Evolutionary conservation across 23 tunicate genomes (phyloP).

Genomic region (Phallusia fumigata): DNA sequence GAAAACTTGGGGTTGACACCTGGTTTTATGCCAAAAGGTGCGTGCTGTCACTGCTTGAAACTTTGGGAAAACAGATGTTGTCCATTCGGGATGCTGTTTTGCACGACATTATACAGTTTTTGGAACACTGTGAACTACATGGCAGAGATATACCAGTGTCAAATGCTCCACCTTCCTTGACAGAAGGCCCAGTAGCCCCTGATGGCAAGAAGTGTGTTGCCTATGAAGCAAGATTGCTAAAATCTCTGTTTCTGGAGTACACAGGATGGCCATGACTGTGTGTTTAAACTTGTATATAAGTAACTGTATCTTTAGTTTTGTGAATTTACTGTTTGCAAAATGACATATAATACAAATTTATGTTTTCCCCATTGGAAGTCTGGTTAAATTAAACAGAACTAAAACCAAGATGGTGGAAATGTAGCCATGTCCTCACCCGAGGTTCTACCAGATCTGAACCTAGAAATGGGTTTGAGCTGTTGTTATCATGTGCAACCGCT

Average conservation of each 20-base stretch:
- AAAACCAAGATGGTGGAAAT: no score
- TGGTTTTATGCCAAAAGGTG: constrained; percentile 99
- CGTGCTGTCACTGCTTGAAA: constrained; percentile 85
- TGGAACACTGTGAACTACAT: constrained; percentile 89
- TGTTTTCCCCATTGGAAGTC: no score
- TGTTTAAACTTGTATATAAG: neutral
- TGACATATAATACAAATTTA: no score
- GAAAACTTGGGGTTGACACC: constrained; percentile 96
- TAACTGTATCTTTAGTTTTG: neutral
- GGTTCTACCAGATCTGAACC: no score
- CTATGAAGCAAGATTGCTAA: constrained; percentile 85
- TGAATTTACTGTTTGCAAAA: no score
- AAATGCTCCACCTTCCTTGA: constrained; percentile 45
- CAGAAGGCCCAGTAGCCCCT: constrained; percentile 50
- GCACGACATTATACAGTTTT: constrained; percentile 68
- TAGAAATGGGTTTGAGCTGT: no score
- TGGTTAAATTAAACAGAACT: no score
- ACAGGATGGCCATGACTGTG: constrained; percentile 68
- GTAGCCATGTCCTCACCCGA: no score
- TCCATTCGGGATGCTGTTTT: constrained; percentile 73
- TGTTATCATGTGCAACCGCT: no score
- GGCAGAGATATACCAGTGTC: constrained; percentile 70
- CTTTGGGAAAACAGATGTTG: constrained; percentile 88
- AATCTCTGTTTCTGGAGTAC: constrained; percentile 74
- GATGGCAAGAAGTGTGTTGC: constrained; percentile 95